These are phyloP conservation scores for Cephus runcator DNA, from an alignment of 2,888 invertebrate species.

Conservation along the genomic window DNA sequence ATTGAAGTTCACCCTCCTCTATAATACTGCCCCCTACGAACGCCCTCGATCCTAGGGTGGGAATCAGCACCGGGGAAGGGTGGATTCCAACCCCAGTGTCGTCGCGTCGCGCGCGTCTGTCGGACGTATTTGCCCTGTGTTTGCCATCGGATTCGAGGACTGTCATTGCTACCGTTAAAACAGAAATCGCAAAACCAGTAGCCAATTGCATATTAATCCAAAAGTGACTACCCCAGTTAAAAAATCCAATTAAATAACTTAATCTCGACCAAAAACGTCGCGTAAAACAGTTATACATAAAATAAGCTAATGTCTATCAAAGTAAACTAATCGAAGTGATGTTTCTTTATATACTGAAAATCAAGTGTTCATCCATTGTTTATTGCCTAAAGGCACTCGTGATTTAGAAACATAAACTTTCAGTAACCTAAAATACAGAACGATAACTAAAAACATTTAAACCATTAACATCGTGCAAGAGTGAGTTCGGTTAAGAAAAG, in stretches of 20 bases:
- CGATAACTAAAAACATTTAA: neutral
- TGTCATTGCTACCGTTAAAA: neutral
- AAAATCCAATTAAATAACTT: no score
- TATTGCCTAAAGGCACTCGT: no score
- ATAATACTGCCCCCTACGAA: conserved; percentile 3
- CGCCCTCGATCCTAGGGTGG: conserved; percentile 1
- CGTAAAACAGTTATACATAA: neutral
- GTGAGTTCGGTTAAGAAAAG: neutral
- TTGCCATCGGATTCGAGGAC: neutral
- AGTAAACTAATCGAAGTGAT: no score
- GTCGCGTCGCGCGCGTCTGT: conserved; percentile 20
- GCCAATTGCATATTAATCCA: no score
- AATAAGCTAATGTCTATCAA: no score
- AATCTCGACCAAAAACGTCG: neutral
- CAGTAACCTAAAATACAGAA: no score
- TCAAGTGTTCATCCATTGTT: no score
- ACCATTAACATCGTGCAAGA: neutral
- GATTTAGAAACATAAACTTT: no score
- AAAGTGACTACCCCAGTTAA: no score
- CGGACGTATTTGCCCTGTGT: conserved; percentile 3
- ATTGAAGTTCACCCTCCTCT: conserved; percentile 14
- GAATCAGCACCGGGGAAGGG: conserved; percentile 8
- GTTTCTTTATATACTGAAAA: no score
- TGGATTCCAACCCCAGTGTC: conserved; percentile 17
- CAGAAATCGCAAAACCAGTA: no score